A percentile compares a stretch with the other conserved stretches of the same genome.
phyloP scores from a whole-genome alignment of 1,140 invertebrate species.

The Lamellibrachia luymesi region DNA sequence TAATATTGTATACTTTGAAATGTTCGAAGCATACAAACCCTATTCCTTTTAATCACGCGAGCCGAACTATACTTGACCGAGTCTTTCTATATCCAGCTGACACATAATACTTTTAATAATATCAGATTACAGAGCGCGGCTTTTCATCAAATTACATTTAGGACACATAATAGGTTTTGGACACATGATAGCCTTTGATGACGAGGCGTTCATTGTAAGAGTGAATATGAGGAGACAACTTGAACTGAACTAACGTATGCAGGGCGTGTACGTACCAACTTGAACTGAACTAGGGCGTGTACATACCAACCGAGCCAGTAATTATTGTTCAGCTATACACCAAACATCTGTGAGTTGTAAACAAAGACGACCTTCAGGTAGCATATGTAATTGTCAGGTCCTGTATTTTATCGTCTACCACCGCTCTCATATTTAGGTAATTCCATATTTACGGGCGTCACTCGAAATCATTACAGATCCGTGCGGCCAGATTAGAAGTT shows the following conservation, averaged over 20 bases:
- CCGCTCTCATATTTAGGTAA: background rate
- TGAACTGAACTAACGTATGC: background rate
- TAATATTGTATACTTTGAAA: background rate
- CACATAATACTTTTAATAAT: background rate
- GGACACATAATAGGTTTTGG: background rate
- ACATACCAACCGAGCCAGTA: background rate
- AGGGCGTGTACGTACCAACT: background rate
- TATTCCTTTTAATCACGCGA: background rate
- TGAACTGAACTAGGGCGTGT: background rate
- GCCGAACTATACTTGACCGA: background rate
- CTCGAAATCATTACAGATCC: background rate
- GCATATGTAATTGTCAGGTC: background rate
- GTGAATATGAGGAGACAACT: background rate
- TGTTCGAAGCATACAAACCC: background rate
- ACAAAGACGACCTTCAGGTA: background rate
- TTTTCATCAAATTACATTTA: background rate
- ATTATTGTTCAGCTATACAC: background rate
- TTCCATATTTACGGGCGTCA: background rate
- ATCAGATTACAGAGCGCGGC: background rate
- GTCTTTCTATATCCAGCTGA: background rate
- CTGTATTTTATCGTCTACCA: background rate
- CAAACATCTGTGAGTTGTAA: background rate
- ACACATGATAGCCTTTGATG: background rate
- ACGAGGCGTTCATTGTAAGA: background rate
- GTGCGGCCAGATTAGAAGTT: background rate